phyloP scores from a whole-genome alignment of 2,888 invertebrate species.

The Saturnia japonica region DNA sequence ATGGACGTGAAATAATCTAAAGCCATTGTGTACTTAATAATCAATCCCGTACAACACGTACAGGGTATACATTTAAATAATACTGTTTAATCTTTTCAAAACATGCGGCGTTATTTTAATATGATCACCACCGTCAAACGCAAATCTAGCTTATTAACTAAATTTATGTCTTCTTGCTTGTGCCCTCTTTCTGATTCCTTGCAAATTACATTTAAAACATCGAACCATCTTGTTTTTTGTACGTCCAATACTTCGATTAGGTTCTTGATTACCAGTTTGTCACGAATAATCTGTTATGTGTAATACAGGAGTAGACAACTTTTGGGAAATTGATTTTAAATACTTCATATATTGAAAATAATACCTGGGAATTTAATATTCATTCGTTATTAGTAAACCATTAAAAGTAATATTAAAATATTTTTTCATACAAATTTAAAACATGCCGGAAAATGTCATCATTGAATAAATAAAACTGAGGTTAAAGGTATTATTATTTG shows the following conservation, averaged over 20 bases:
- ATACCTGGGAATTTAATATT: too few relatives aligned
- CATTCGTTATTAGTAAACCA: too few relatives aligned
- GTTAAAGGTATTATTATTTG: too few relatives aligned
- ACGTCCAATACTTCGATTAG: not conserved
- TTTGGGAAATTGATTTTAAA: too few relatives aligned
- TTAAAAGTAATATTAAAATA: too few relatives aligned
- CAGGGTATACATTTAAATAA: conserved; percentile 6
- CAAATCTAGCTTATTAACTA: not conserved
- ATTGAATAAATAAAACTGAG: too few relatives aligned
- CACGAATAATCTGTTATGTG: too few relatives aligned
- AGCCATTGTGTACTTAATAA: conserved; percentile 22
- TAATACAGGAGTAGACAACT: too few relatives aligned
- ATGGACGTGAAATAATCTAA: conserved; percentile 19
- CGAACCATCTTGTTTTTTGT: not conserved
- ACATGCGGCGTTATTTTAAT: not conserved
- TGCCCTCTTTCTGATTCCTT: not conserved
- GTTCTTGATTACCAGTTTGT: not conserved
- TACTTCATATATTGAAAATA: too few relatives aligned
- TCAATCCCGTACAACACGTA: conserved; percentile 16
- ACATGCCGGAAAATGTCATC: too few relatives aligned
- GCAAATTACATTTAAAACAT: not conserved
- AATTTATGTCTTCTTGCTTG: not conserved
- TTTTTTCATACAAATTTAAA: too few relatives aligned
- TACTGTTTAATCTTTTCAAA: conserved; percentile 4
- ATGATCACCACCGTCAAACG: not conserved